These are phyloP conservation scores for Lampris megalopsis DNA, from an alignment of 2,113 vertebrate genomes.

Conservation along the genomic window DNA sequence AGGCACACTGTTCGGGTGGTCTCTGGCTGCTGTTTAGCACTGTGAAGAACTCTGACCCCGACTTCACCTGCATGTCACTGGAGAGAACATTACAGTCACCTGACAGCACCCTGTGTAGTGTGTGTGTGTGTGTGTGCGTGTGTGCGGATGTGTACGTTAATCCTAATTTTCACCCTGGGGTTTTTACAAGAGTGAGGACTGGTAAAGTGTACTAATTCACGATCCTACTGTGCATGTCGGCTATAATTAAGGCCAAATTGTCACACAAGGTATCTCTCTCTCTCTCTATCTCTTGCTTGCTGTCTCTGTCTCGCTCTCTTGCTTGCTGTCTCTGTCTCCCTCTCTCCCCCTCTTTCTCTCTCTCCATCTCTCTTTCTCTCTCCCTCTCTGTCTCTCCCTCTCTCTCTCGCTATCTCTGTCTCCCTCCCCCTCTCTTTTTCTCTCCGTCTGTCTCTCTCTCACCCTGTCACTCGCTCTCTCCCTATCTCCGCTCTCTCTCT, in stretches of 20 bases:
- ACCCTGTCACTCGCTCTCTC: conserved; percentile 1
- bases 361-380: conserved; percentile 23
- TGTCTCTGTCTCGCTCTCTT: conserved; percentile 27
- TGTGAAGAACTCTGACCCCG: conserved; percentile 52
- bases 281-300: conserved; percentile 33
- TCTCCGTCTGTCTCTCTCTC: neutral
- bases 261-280: conserved; percentile 56
- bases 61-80: conserved; percentile 55
- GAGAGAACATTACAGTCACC: conserved; percentile 46
- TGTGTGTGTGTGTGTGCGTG: conserved; percentile 28
- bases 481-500: conserved; percentile 57
- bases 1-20: neutral
- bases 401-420: conserved; percentile 14
- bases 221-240: conserved; percentile 90
- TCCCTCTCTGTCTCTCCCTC: conserved; percentile 25
- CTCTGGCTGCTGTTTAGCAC: conserved; percentile 23
- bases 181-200: conserved; percentile 84
- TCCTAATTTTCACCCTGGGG: conserved; percentile 45
- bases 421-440: conserved; percentile 33
- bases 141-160: conserved; percentile 19
- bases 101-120: conserved; percentile 55
- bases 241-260: conserved; percentile 94
- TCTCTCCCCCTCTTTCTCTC: conserved; percentile 8
- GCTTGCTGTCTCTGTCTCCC: neutral
- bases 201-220: conserved; percentile 93